These are phyloP conservation scores for Sisyra nigra DNA, from an alignment of 2,888 invertebrate genomes.

Conservation along the genomic window DNA sequence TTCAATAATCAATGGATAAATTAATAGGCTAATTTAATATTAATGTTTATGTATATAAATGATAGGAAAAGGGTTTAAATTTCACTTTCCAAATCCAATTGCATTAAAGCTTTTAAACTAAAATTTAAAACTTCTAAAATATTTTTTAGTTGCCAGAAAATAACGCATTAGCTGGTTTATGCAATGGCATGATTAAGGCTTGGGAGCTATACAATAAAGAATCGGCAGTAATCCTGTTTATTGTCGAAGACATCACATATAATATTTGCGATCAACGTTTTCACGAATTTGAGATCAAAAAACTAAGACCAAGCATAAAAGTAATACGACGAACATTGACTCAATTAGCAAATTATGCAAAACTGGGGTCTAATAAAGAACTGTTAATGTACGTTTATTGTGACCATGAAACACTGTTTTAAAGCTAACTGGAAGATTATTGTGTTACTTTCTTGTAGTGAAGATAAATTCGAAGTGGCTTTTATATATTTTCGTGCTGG, in stretches of 20 bases:
- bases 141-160: constrained; percentile 65
- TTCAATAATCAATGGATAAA: no score
- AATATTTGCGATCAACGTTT: constrained; percentile 93
- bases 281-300: constrained; percentile 76
- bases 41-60: no score
- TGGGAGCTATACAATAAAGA: constrained; percentile 66
- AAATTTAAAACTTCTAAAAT: not conserved
- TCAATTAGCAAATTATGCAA: constrained; percentile 44
- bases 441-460: no score
- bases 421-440: no score
- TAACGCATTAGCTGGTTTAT: constrained; percentile 61
- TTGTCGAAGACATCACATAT: constrained; percentile 75
- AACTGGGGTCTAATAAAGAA: constrained; percentile 45
- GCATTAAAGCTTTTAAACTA: no score
- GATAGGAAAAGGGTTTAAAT: no score
- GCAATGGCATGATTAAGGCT: constrained; percentile 67
- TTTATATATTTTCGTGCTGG: constrained; percentile 88
- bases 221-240: constrained; percentile 63
- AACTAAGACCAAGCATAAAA: constrained; percentile 50
- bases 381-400: constrained; percentile 46
- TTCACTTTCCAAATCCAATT: no score
- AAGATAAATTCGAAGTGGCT: constrained; percentile 51
- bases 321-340: constrained; percentile 63
- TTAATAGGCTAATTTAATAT: no score
- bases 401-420: no score